Percentiles rank a stretch among this genome's conserved stretches.
Conservation (phyloP, 2,888 invertebrate species). For the Schizaphis graminum region DNA sequence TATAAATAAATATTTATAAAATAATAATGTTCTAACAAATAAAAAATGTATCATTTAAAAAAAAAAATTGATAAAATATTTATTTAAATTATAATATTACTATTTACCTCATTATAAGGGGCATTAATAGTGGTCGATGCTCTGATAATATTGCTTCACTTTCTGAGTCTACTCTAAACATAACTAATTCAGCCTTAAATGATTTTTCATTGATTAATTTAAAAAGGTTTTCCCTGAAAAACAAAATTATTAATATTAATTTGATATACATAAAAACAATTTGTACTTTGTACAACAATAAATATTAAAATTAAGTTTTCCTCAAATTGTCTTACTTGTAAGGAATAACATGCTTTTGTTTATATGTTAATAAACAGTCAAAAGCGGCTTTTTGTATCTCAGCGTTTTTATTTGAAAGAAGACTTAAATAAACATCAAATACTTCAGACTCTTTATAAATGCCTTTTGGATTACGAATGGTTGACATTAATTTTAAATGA, state of each 20-base stretch:
- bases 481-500: conserved; percentile 82
- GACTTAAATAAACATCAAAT: conserved; percentile 81
- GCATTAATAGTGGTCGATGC: conserved; percentile 83
- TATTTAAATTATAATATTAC: background rate
- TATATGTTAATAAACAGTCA: conserved; percentile 89
- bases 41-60: background rate
- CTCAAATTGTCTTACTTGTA: conserved; percentile 75
- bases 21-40: background rate
- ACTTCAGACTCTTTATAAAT: conserved; percentile 83
- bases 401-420: conserved; percentile 81
- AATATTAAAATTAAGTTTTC: background rate
- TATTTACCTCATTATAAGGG: conserved; percentile 77
- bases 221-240: conserved; percentile 79
- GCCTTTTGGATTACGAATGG: conserved; percentile 85
- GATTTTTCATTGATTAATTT: conserved; percentile 88
- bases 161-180: conserved; percentile 84
- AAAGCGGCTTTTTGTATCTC: conserved; percentile 88
- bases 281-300: background rate
- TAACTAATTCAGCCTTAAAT: conserved; percentile 86
- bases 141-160: conserved; percentile 78
- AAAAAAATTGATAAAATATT: background rate
- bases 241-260: conserved; percentile 59
- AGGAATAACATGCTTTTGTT: conserved; percentile 81
- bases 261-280: background rate
- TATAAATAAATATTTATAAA: background rate